A percentile compares a stretch with the other conserved stretches of the same genome.
phyloP scores from a whole-genome alignment of 2,113 vertebrate genomes.

The Eurystomus gularis region DNA sequence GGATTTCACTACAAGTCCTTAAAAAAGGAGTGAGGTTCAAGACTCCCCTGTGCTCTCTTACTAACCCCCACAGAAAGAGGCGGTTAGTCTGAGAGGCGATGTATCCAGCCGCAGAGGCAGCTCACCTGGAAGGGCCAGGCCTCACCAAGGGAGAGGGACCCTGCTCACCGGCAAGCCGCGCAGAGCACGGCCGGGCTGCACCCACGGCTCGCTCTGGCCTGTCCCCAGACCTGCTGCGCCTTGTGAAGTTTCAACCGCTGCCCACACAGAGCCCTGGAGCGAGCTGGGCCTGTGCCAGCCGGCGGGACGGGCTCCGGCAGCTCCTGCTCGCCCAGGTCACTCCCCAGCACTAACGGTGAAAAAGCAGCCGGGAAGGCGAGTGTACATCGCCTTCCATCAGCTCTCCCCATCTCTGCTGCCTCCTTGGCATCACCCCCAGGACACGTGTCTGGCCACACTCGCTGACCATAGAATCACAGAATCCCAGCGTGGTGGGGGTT shows the following conservation, averaged over 20 bases:
- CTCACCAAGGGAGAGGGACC: background rate
- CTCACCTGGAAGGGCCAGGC: background rate
- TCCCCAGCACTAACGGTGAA: background rate
- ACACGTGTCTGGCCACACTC: background rate
- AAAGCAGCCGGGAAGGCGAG: background rate
- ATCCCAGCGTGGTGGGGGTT: too few species aligned
- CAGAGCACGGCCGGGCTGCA: fast-evolving
- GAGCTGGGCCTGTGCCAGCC: background rate
- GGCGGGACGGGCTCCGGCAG: fast-evolving
- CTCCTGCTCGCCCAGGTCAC: background rate
- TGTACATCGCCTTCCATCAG: background rate
- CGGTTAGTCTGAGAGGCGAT: background rate
- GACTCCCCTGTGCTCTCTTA: background rate
- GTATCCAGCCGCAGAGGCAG: background rate
- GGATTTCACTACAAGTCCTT: background rate
- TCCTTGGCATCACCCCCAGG: background rate
- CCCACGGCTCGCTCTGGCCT: background rate
- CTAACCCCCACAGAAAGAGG: background rate
- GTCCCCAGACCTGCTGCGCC: background rate
- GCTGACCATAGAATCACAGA: too few species aligned
- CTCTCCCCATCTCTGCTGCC: background rate
- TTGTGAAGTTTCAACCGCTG: background rate
- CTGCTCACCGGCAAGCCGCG: fast-evolving
- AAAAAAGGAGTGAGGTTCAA: background rate
- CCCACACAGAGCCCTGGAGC: background rate